phyloP scores from a whole-genome alignment of 2,113 vertebrate genomes.

The Cephalopholis sonnerati region DNA sequence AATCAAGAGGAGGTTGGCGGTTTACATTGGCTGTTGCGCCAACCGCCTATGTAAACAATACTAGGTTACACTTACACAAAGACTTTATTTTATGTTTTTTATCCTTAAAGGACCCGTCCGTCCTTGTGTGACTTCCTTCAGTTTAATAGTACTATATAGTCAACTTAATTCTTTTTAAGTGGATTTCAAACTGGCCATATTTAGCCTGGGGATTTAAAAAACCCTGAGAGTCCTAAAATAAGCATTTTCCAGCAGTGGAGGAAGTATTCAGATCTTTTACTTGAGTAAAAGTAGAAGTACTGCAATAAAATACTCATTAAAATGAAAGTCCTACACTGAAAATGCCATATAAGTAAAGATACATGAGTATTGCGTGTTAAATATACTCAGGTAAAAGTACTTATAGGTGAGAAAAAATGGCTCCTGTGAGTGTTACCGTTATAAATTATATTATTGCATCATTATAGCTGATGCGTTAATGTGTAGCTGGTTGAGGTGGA shows the following conservation, averaged over 20 bases:
- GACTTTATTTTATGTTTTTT: constrained; percentile 19
- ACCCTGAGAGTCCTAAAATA: not conserved
- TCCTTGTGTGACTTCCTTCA: not conserved
- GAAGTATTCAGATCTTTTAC: not conserved
- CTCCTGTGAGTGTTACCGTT: not conserved
- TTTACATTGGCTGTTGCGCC: constrained; percentile 43
- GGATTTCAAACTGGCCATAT: constrained; percentile 14
- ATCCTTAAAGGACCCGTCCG: constrained; percentile 5
- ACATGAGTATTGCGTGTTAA: not conserved
- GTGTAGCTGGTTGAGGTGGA: not conserved
- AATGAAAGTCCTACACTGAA: not conserved
- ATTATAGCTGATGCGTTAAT: not conserved
- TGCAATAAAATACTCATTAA: not conserved
- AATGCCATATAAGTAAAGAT: not conserved
- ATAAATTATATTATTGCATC: not conserved
- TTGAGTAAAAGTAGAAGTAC: not conserved
- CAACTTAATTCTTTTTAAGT: not conserved
- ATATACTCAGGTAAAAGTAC: constrained; percentile 2
- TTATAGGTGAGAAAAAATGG: not conserved
- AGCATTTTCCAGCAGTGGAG: not conserved
- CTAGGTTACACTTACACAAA: constrained; percentile 23
- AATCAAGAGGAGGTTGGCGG: constrained; percentile 42
- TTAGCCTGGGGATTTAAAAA: too few relatives aligned
- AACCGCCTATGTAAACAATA: constrained; percentile 59
- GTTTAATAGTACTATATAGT: not conserved